A percentile compares a stretch with the other conserved stretches of the same genome.
These are phyloP conservation scores for Ptilorrhoa leucosticta DNA, from an alignment of 2,113 vertebrate species.

Conservation along the genomic window DNA sequence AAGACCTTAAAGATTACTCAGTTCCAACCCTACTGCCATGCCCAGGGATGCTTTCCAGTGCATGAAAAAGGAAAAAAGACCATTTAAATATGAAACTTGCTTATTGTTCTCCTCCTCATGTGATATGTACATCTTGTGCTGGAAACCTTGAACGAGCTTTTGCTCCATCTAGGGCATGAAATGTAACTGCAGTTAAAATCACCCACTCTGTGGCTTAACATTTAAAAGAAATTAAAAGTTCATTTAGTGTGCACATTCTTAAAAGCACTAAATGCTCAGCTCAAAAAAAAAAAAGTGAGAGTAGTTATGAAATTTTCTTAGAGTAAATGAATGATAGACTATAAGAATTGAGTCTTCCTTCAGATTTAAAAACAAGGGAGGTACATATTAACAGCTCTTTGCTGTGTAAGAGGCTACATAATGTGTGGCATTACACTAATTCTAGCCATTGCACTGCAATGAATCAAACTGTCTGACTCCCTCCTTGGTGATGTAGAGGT, in stretches of 20 bases:
- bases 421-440: neutral
- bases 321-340: neutral
- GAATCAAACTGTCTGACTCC: neutral
- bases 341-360: neutral
- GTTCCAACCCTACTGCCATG: neutral
- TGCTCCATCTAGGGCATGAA: neutral
- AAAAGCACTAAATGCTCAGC: neutral
- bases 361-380: neutral
- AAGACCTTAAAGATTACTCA: neutral
- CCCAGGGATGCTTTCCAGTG: neutral
- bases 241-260: fast-evolving
- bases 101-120: neutral
- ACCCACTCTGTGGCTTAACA: neutral
- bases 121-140: neutral
- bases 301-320: neutral
- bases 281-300: neutral
- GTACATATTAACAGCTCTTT: neutral
- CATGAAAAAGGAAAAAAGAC: neutral
- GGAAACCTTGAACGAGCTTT: neutral
- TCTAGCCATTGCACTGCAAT: neutral
- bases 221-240: neutral
- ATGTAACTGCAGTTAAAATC: neutral
- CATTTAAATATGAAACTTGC: neutral
- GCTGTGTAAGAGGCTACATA: neutral
- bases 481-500: neutral